phyloP scores from a whole-genome alignment of 64 coral and sea anemone genomes.

The Cladopsammia gracilis region DNA sequence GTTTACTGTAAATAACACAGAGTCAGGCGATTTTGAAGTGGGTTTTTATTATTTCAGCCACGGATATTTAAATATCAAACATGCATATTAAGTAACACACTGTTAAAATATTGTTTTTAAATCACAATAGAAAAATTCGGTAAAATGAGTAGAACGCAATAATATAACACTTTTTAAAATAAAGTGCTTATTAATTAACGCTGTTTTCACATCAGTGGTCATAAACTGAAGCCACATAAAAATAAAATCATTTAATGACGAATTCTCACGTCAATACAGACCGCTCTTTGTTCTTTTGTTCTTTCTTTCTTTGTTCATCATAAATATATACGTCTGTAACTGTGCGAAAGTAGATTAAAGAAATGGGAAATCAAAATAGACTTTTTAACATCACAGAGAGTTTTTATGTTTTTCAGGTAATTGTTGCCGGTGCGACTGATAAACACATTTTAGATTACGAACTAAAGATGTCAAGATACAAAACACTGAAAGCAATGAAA shows the following conservation, averaged over 20 bases:
- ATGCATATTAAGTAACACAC: neutral
- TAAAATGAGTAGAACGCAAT: no score
- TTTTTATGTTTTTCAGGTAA: neutral
- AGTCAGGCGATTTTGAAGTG: neutral
- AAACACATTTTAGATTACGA: neutral
- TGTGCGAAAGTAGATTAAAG: neutral
- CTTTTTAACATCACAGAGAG: neutral
- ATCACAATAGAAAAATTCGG: neutral
- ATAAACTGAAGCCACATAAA: no score
- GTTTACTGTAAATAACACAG: neutral
- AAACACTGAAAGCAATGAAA: neutral
- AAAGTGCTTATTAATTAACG: no score
- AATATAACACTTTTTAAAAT: no score
- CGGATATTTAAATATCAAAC: neutral
- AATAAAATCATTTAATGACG: no score
- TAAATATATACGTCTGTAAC: neutral
- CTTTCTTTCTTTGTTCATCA: neutral
- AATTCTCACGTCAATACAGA: no score
- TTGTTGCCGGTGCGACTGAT: neutral
- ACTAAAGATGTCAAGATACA: neutral
- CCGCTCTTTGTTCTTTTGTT: neutral
- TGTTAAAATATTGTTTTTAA: neutral
- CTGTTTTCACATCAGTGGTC: no score
- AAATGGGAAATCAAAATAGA: neutral
- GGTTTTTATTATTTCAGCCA: neutral